Evolutionary conservation across 2,888 invertebrate species (phyloP), one percentile per base, ranked within the genome.

Genomic region (Drosophila imparisetae): DNA sequence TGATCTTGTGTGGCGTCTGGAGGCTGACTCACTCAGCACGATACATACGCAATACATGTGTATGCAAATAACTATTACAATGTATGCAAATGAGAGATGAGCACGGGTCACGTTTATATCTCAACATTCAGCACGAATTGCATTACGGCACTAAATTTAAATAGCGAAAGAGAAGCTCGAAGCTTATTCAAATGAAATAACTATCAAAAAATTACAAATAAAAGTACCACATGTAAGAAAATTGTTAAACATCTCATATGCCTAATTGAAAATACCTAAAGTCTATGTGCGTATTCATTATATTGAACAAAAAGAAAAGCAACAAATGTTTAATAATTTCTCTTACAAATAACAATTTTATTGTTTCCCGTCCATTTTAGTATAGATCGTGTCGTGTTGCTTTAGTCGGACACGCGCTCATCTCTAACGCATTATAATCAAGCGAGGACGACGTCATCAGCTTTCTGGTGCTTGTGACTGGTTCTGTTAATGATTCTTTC

Each of bases 391-490:
- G 45, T 24, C 24, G 8, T 45, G 45, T 15, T 45, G 8, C 8
- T 4, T 24, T 21, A 21, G 15, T 13, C 21, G 8, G 15, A 40
- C 40, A 15, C 30, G 57, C 42, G 42, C 30, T 30, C 57, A 57
- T 42, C 57, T 30, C 42, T 21, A 30, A 15, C 30, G 21, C 29
- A 38, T 13, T 8, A 13, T 29, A 13, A 40, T 29, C n/a, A 29
- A 69, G 52, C 55, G 66, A 79, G 64, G 67, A 79, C 78, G 80
- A 78, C 80, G 78, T 78, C 77, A 78, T 78, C 78, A 64, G 54
- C 67, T 61, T 60, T 50, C 27, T 54, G 36, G 13, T 38, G 38
- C 38, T 48, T 60, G 60, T 59, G 66, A 58, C 59, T 76, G 34
- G 45, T 55, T 54, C 65, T 78, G 53, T 63, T 78, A 59, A 59